Conservation (phyloP, 2,888 invertebrate species). For the Tipula helvola region DNA sequence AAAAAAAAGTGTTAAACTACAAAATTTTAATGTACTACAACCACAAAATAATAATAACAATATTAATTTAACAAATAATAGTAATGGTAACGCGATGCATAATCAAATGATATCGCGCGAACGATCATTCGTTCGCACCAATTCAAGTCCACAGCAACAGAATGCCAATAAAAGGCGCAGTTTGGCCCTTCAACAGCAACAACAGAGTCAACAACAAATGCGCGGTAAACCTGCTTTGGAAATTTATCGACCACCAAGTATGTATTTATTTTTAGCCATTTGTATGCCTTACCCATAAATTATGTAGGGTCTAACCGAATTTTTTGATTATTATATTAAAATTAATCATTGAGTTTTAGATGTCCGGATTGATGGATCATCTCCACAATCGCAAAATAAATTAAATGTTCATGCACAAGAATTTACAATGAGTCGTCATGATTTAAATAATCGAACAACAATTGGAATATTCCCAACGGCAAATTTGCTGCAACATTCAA, state of each 20-base stretch:
- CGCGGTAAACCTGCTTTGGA: slow-evolving; percentile 75
- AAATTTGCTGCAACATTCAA: slow-evolving; percentile 35
- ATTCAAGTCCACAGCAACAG: slow-evolving; percentile 40
- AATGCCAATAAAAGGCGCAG: slow-evolving; percentile 57
- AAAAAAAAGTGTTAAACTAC: slow-evolving; percentile 19
- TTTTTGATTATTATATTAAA: neutral
- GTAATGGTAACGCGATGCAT: neutral
- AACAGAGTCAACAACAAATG: slow-evolving; percentile 25
- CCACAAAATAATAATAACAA: neutral
- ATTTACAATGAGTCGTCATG: slow-evolving; percentile 56
- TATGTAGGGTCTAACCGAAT: neutral
- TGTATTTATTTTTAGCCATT: slow-evolving; percentile 25
- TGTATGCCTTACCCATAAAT: neutral
- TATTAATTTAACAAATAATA: neutral
- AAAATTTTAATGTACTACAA: slow-evolving; percentile 17
- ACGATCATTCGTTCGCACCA: slow-evolving; percentile 51
- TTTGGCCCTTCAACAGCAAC: slow-evolving; percentile 42
- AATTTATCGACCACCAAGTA: slow-evolving; percentile 81
- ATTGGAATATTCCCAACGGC: slow-evolving; percentile 24
- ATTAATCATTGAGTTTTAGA: slow-evolving; percentile 31
- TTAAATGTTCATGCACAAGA: slow-evolving; percentile 83
- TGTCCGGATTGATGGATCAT: slow-evolving; percentile 44
- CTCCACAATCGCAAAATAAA: slow-evolving; percentile 41
- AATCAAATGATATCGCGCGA: slow-evolving; percentile 43
- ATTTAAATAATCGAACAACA: slow-evolving; percentile 30